Evolutionary conservation across 2,113 vertebrate species (phyloP), one percentile per base, ranked within the genome.

Genomic region (Paracanthobrama guichenoti): DNA sequence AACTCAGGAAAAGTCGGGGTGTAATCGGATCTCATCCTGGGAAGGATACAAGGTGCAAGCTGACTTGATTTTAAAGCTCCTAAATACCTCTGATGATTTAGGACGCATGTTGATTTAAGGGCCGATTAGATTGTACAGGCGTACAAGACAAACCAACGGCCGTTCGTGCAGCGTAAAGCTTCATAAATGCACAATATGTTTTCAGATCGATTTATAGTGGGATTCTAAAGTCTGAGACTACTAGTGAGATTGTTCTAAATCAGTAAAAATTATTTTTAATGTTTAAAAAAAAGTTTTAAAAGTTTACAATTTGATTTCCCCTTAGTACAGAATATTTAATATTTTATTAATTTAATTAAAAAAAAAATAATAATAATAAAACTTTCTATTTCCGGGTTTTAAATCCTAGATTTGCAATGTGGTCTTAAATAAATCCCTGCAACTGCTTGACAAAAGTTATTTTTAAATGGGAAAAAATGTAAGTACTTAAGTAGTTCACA

Each of bases 1-100:
- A 94, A 96, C 96, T 93, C 69, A n/a, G 86, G 92, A 89, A 94
- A 86, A 94, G 95, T 96, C 94, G 93, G 96, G 92, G 88, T 94
- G 95, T 94, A 95, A 95, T 95, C 94, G 94, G 94, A 94, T 93
- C 91, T 94, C 64, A 90, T 88, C 92, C 93, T 81, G 93, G 92
- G 94, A 92, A 90, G 85, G 92, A 78, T 81, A 93, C 92, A 94
- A 96, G 92, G 93, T 95, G 93, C 83, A n/a, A 79, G 83, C 64
- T 72, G 64, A 59, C 83, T 72, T 71, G 64, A 60, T 71, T 71
- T 48, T 75, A 80, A 80, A 66, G 55, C 84, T 66, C 28, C 59
- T 50, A 50, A 66, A 80, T 53, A 74, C 53, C 44, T 62, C 42
- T 24, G 12, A 3, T 81, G 79, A 81, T 81, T 81, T 81, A 81